Conservation (phyloP, 2,888 invertebrate species). For the Cactoblastis cactorum region DNA sequence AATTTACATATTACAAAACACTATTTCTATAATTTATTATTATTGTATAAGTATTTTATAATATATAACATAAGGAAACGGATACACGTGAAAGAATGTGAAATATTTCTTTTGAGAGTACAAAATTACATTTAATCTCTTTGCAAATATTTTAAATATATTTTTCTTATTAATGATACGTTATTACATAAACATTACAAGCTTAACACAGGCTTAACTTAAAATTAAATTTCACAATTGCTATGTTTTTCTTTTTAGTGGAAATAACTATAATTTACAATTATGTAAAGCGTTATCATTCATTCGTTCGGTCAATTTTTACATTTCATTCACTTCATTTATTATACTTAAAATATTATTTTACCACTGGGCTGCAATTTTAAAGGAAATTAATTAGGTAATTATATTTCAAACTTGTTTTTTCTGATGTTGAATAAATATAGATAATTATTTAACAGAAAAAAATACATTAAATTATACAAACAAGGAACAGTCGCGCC, state of each 20-base stretch:
- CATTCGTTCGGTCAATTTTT: conserved; percentile 20
- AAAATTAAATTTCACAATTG: not conserved
- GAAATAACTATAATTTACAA: conserved; percentile 14
- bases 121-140: conserved; percentile 25
- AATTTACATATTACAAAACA: conserved; percentile 12
- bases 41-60: conserved; percentile 20
- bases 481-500: too few relatives aligned
- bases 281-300: conserved; percentile 11
- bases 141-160: conserved; percentile 19
- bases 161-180: conserved; percentile 14
- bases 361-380: too few relatives aligned
- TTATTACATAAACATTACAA: conserved; percentile 19
- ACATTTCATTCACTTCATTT: conserved; percentile 13
- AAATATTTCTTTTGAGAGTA: conserved; percentile 34
- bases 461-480: too few relatives aligned
- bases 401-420: too few relatives aligned
- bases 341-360: not conserved
- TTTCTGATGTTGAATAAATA: too few relatives aligned
- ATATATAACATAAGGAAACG: conserved; percentile 18
- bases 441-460: too few relatives aligned
- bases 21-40: conserved; percentile 6
- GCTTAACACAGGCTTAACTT: conserved; percentile 17
- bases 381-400: too few relatives aligned
- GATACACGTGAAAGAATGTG: not conserved
- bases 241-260: not conserved